These are phyloP conservation scores for Orchesella cincta DNA, from an alignment of 1,140 invertebrate species.

Conservation along the genomic window DNA sequence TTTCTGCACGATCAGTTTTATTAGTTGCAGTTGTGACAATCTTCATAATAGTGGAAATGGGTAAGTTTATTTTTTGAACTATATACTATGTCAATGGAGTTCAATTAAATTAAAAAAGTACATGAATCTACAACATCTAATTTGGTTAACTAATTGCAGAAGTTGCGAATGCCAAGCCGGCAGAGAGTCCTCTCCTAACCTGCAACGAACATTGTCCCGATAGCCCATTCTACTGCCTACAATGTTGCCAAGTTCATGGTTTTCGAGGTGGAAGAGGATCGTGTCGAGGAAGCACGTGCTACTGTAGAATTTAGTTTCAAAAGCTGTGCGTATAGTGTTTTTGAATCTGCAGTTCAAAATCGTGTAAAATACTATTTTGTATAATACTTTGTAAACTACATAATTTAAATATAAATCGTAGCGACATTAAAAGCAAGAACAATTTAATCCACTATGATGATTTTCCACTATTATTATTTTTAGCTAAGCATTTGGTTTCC, in stretches of 20 bases:
- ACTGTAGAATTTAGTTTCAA: neutral
- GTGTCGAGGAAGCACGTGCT: neutral
- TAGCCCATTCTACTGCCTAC: neutral
- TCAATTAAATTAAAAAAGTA: neutral
- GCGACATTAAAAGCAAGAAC: neutral
- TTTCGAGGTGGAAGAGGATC: neutral
- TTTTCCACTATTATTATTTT: neutral
- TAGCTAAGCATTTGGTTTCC: too few relatives aligned
- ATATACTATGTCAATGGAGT: neutral
- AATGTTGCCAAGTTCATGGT: conserved; percentile 9
- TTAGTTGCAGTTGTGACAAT: neutral
- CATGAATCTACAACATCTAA: neutral
- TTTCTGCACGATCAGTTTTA: neutral
- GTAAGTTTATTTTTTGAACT: neutral
- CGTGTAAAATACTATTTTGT: neutral
- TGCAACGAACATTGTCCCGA: conserved; percentile 19
- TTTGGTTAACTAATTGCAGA: neutral
- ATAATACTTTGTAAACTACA: neutral
- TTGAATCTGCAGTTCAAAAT: too few relatives aligned
- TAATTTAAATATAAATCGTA: neutral
- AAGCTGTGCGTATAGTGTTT: too few relatives aligned
- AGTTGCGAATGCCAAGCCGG: neutral
- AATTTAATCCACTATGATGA: neutral
- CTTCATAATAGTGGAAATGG: neutral
- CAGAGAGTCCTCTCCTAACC: neutral